Evolutionary conservation across 2,888 invertebrate species (phyloP), one percentile per base, ranked within the genome.

Genomic region (Nycteola revayana): DNA sequence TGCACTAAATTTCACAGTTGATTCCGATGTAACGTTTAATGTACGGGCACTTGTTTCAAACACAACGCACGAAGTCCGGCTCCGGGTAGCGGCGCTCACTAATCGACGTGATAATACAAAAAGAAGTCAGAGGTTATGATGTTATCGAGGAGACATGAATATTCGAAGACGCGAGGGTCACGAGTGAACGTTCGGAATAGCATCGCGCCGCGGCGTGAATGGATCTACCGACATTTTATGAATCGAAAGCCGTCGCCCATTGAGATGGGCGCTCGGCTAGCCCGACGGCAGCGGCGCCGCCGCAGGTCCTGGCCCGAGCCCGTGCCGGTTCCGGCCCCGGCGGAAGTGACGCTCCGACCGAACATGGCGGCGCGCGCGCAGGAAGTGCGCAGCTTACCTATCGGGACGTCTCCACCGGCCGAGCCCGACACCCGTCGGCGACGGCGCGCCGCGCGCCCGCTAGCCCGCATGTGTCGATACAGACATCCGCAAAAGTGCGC

Each of bases 351-450:
- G 86, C 77, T 73, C 75, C 75, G 68, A 65, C 77, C 75, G 85
- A 87, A 86, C 78, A 85, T 86, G 87, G 86, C 86, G 85, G 84
- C 86, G 83, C 75, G 79, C 83, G 77, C 80, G 86, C 87, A 87
- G 87, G 86, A 87, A 87, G 84, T 87, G 87, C 87, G 87, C 87
- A 87, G 87, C 88, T 87, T 84, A 86, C 87, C 87, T 82, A 84
- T 73, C 81, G 81, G 84, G 84, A 85, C 78, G 79, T 79, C 80
- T 82, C 70, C 71, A 74, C 61, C 72, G 65, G 56, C 73, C 68
- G 64, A 66, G 66, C 69, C 60, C 66, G 64, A 60, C 56, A 64
- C 60, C 60, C 66, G 64, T 53, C 63, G 66, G 60, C 72, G 65
- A 60, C 66, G 58, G 52, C 53, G 64, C 60, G 64, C 72, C 63